Evolutionary conservation across 2,888 invertebrate species (phyloP).

Genomic region (Eupithecia vulgata): DNA sequence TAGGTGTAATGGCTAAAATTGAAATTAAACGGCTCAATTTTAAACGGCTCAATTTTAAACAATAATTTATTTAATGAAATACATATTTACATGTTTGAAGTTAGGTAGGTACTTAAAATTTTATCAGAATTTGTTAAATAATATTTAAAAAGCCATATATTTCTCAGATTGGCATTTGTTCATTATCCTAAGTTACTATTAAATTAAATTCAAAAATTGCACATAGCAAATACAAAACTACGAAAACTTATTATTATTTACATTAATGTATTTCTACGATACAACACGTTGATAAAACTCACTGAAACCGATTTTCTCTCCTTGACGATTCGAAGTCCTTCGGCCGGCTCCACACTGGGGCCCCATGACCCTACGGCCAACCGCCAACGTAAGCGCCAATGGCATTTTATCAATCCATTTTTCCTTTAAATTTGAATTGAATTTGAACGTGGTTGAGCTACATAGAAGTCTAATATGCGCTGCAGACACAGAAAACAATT

Average conservation of each 20-base stretch:
- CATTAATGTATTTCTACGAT: conserved; percentile 26
- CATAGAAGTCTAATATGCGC: too few relatives aligned
- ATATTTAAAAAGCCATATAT: not conserved
- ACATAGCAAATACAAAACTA: conserved; percentile 36
- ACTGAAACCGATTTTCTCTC: not conserved
- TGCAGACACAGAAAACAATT: too few relatives aligned
- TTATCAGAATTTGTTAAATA: not conserved
- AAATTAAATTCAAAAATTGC: conserved; percentile 39
- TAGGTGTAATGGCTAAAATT: not conserved
- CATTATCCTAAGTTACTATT: not conserved
- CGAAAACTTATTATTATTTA: conserved; percentile 34
- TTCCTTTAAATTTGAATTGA: too few relatives aligned
- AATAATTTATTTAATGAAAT: conserved; percentile 61
- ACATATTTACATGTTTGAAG: conserved; percentile 27
- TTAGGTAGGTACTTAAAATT: not conserved
- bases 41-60: conserved; percentile 23
- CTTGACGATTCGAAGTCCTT: not conserved
- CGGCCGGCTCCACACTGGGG: not conserved
- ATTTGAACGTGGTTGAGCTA: too few relatives aligned
- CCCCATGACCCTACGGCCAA: not conserved
- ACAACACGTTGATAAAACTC: not conserved
- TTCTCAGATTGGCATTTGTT: not conserved
- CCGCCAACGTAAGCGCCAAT: not conserved
- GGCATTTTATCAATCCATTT: not conserved
- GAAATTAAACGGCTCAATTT: conserved; percentile 18